Evolutionary conservation across 1,140 invertebrate genomes (phyloP).

Genomic region (Nebria ingens): DNA sequence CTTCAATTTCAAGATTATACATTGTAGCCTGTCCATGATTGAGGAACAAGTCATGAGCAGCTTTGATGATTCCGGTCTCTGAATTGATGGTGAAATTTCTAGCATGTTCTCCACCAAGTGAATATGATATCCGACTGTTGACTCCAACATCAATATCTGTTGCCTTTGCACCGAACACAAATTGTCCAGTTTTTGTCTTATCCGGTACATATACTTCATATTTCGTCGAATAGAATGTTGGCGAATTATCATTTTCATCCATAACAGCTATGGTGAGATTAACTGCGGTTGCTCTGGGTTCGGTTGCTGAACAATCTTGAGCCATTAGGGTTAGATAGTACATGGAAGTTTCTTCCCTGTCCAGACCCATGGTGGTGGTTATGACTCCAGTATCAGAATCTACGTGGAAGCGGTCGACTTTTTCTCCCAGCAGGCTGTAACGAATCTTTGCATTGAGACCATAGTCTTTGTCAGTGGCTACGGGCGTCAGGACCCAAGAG

Average conservation of each 20-base stretch:
- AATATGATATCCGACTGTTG: constrained; percentile 72
- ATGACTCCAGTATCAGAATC: constrained; percentile 66
- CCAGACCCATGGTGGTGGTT: constrained; percentile 55
- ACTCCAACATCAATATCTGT: constrained; percentile 65
- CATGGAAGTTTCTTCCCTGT: constrained; percentile 63
- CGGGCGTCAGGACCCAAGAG: constrained; percentile 58
- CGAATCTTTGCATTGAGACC: constrained; percentile 77
- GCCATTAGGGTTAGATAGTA: constrained; percentile 78
- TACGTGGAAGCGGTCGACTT: constrained; percentile 62
- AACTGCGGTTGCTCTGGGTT: constrained; percentile 63
- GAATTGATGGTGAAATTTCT: constrained; percentile 65
- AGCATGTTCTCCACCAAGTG: constrained; percentile 63
- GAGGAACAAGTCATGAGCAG: constrained; percentile 42
- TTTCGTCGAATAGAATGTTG: constrained; percentile 56
- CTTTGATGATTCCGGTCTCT: constrained; percentile 73
- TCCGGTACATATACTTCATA: constrained; percentile 74
- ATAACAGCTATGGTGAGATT: constrained; percentile 68
- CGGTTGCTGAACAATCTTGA: constrained; percentile 74
- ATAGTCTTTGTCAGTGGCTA: constrained; percentile 68
- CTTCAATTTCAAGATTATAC: constrained; percentile 63
- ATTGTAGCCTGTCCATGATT: constrained; percentile 36
- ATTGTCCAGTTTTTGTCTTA: constrained; percentile 59
- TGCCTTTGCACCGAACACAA: constrained; percentile 81
- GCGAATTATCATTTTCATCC: constrained; percentile 84
- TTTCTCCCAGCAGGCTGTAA: constrained; percentile 71